These are phyloP conservation scores for Hoplias malabaricus DNA, from an alignment of 2,113 vertebrate genomes.

Conservation along the genomic window DNA sequence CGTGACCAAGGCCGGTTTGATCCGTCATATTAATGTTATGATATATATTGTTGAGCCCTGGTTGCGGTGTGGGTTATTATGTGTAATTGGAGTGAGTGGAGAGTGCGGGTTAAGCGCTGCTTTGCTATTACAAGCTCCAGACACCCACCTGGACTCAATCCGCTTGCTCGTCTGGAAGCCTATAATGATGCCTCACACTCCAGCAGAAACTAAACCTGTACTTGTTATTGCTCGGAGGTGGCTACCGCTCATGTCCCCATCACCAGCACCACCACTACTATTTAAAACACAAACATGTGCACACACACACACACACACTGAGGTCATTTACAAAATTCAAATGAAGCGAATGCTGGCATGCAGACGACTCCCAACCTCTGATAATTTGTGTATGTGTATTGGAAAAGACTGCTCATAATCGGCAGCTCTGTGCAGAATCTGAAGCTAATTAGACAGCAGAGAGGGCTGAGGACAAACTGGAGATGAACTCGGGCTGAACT, in stretches of 20 bases:
- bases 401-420: slow-evolving; percentile 35
- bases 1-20: not conserved
- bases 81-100: slow-evolving; percentile 21
- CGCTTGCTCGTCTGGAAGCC: not conserved
- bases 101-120: slow-evolving; percentile 31
- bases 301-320: slow-evolving; percentile 47
- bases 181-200: slow-evolving; percentile 47
- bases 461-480: slow-evolving; percentile 34
- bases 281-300: slow-evolving; percentile 53
- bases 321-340: slow-evolving; percentile 46
- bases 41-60: not conserved
- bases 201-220: slow-evolving; percentile 26
- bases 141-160: slow-evolving; percentile 16
- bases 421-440: slow-evolving; percentile 25
- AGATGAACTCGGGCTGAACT: slow-evolving; percentile 28
- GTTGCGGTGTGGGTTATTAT: not conserved
- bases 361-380: slow-evolving; percentile 17
- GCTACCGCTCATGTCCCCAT: not conserved
- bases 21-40: not conserved
- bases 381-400: slow-evolving; percentile 29
- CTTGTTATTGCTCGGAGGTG: slow-evolving; percentile 37
- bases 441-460: slow-evolving; percentile 46
- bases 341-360: slow-evolving; percentile 37
- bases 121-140: slow-evolving; percentile 29
- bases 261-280: slow-evolving; percentile 21